These are phyloP conservation scores for Oryzias javanicus DNA, from an alignment of 2,113 vertebrate genomes.

Conservation along the genomic window DNA sequence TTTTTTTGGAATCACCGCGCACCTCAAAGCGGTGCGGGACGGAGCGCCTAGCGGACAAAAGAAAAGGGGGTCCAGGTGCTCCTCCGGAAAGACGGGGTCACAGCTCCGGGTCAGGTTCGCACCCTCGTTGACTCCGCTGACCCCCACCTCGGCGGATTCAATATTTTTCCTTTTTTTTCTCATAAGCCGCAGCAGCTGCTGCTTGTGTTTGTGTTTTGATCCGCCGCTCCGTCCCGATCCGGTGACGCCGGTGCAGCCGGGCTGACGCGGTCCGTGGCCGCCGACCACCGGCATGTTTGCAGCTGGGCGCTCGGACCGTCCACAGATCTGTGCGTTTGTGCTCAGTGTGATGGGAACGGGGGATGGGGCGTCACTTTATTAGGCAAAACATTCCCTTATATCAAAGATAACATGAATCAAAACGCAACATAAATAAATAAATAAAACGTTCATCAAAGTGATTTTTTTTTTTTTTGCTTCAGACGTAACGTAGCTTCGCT, in stretches of 20 bases:
- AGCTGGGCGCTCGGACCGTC: constrained; percentile 11
- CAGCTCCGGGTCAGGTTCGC: constrained; percentile 49
- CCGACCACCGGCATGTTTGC: constrained; percentile 1
- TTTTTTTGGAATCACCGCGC: constrained; percentile 48
- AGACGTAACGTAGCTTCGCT: too few species aligned
- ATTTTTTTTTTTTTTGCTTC: too few species aligned
- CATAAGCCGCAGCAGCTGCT: constrained; percentile 8
- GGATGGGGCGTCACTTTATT: too few species aligned
- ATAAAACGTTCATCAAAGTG: too few species aligned
- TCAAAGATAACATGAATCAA: too few species aligned
- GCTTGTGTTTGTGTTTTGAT: constrained; percentile 29
- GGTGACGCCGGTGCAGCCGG: constrained; percentile 13
- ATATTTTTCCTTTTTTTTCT: not conserved
- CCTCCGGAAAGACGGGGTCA: constrained; percentile 22
- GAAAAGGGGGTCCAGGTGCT: constrained; percentile 26
- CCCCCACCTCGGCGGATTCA: constrained; percentile 49
- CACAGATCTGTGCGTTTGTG: not conserved
- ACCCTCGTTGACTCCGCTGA: constrained; percentile 50
- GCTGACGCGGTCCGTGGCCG: constrained; percentile 22
- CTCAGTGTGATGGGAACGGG: too few species aligned
- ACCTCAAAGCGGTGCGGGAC: constrained; percentile 38
- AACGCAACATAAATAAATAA: too few species aligned
- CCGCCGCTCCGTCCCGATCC: constrained; percentile 22
- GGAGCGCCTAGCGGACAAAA: constrained; percentile 16
- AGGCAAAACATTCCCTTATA: too few species aligned